Evolutionary conservation across 2,113 vertebrate genomes (phyloP).

Genomic region (Sprattus sprattus): DNA sequence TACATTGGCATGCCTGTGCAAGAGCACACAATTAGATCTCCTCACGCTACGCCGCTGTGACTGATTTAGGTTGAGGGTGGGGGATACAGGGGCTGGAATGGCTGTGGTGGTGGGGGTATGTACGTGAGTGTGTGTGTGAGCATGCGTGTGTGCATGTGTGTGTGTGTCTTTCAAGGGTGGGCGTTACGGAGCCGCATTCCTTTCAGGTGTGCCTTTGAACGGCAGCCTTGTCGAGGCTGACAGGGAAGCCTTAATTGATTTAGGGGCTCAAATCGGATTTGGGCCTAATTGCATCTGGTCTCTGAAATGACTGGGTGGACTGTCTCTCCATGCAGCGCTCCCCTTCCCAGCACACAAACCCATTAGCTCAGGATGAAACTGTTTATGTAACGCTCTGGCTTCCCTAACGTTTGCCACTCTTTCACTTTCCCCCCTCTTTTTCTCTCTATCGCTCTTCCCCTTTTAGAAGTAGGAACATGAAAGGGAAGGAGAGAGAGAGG

Average conservation of each 20-base stretch:
- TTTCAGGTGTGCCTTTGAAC: slow-evolving; percentile 63
- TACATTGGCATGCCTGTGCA: not conserved
- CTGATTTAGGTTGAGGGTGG: not conserved
- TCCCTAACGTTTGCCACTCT: not conserved
- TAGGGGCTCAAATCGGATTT: slow-evolving; percentile 68
- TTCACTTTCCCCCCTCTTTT: not conserved
- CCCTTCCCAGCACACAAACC: slow-evolving; percentile 16
- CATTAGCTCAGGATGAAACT: slow-evolving; percentile 34
- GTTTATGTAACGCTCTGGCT: slow-evolving; percentile 46
- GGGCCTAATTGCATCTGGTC: slow-evolving; percentile 61
- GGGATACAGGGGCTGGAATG: not conserved
- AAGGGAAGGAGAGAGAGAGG: not conserved
- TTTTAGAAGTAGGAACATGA: not conserved
- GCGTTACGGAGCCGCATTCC: not conserved
- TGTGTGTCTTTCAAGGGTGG: not conserved
- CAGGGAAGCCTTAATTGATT: slow-evolving; percentile 56
- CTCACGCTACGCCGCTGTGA: not conserved
- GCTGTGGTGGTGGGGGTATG: not conserved
- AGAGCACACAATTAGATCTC: not conserved
- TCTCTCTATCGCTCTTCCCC: too few species aligned
- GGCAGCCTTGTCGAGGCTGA: slow-evolving; percentile 51
- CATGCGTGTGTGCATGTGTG: not conserved
- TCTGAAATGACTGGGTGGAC: slow-evolving; percentile 33
- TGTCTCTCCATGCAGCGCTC: slow-evolving; percentile 23
- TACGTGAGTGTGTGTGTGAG: not conserved